Evolutionary conservation across 2,113 vertebrate genomes (phyloP), one percentile per base, ranked within the genome.

Genomic region (Sylvia atricapilla): DNA sequence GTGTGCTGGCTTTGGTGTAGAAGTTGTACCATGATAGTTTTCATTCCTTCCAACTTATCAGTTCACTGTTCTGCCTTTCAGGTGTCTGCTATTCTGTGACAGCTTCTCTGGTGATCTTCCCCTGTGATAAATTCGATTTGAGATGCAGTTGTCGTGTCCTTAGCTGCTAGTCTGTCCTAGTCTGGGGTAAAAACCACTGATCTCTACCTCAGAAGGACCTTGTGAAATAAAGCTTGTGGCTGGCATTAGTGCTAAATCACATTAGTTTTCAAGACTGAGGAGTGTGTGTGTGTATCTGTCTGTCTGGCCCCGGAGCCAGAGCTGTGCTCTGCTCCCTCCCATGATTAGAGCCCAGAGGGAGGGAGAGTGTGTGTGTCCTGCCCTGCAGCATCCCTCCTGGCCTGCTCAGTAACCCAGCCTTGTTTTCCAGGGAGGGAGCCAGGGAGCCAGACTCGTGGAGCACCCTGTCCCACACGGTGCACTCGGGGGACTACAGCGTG

Each of bases 401-500:
- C 76, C 49, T 31, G 19, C 82, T 13, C 49, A 21, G 72, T 96
- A 75, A 97, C 67, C 39, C 5, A 9, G 0, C 13, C 20, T 67
- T 67, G 30, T 83, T 97, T 94, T 94, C 75, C 95, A 97, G 95
- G 91, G 98, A 98, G 96, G 97, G 97, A 33, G 96, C 97, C 62
- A 83, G 92, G 78, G 95, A 96, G 43, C 98, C 98, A 0, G 97
- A 97, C 35, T 89, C 97, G 56, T 98, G 97, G 96, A 97, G 95
- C 74, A 98, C 98, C 41, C 95, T 96, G 43, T 97, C 93, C 43
- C 98, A 98, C 88, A 95, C 95, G 0, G 96, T 97, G 59, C 97
- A 98, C 46, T 95, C 95, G 0, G 98, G 97, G 19, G 97, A 98
- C 76, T 97, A 95, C 90, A 97, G 98, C 7, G 97, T 98, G 78